Base-by-base conservation (phyloP, 2,113 vertebrate genomes). In the Dicentrarchus labrax region DNA sequence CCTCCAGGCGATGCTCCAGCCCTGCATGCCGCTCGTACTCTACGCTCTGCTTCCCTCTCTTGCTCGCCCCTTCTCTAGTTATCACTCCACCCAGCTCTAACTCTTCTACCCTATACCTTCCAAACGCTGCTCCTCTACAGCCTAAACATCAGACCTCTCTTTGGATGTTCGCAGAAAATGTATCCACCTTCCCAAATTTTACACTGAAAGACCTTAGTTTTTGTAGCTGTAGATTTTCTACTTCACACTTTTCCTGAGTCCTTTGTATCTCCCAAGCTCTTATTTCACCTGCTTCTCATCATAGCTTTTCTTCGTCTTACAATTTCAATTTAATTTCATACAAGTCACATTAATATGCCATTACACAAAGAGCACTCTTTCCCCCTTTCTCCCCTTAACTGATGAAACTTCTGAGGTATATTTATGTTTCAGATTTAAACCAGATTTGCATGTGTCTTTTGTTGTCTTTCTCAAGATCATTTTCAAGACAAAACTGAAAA, bases 1-100 rank as follows among this genome's bases (percentile, higher is more conserved):
- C 88, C 91, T 92, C 74, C 83, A 90, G 93, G 93, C 93, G 50
- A 89, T 85, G 82, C 89, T 94, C 88, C 90, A 88, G 84, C 88
- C 48, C 81, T 84, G 79, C 86, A 66, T 45, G 74, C 86, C 57
- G 83, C 88, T 88, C 70, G 54, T 57, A 76, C 88, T 80, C 89
- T 30, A 78, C 48, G 80, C 91, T 91, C 86, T 80, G 88, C 89
- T 91, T 90, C 83, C 81, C 69, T 83, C 80, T 81, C 72, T 30
- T 39, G 76, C 76, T 62, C 22, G 50, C 82, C 84, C 82, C 75
- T 86, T 66, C 81, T 85, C 87, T 84, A 80, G 83, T 91, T 87
- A 82, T 71, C 54, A 30, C 79, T 83, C 83, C 77, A 64, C 68
- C 73, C 72, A 69, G 75, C 54, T 43, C 43, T 48, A 43, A 67